These are phyloP conservation scores for Rhynchonema sp. DNA, from an alignment of 2,888 invertebrate species.

Conservation along the genomic window DNA sequence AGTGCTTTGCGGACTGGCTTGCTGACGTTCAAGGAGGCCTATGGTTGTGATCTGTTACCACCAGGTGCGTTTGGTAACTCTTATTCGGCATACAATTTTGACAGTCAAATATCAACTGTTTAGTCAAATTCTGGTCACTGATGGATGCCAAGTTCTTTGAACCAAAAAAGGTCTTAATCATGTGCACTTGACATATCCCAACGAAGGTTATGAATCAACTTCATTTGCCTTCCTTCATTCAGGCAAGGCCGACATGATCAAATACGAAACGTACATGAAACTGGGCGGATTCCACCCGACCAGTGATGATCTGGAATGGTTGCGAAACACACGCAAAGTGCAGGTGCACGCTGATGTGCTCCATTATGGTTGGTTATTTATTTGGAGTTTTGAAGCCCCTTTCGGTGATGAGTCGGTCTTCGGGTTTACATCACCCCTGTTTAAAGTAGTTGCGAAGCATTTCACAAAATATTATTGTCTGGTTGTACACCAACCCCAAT, in stretches of 20 bases:
- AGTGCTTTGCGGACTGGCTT: not conserved
- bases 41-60: not conserved
- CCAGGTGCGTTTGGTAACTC: too few relatives aligned
- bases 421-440: too few relatives aligned
- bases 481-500: too few relatives aligned
- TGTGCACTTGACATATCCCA: not conserved
- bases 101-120: too few relatives aligned
- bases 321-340: not conserved
- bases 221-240: not conserved
- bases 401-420: too few relatives aligned
- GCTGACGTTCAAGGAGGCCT: not conserved
- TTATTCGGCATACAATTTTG: too few relatives aligned
- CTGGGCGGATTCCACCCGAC: not conserved
- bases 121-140: too few relatives aligned
- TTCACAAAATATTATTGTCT: not conserved
- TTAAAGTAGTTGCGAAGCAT: not conserved
- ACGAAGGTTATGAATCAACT: not conserved
- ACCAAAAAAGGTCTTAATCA: too few relatives aligned
- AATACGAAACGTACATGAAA: slow-evolving; percentile 3
- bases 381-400: too few relatives aligned
- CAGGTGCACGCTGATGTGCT: too few relatives aligned
- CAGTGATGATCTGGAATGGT: not conserved
- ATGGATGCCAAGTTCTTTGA: too few relatives aligned
- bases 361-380: too few relatives aligned
- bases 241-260: slow-evolving; percentile 2